These are phyloP conservation scores for Caenorhabditis macrosperma DNA, from an alignment of 2,888 invertebrate species.

Conservation along the genomic window DNA sequence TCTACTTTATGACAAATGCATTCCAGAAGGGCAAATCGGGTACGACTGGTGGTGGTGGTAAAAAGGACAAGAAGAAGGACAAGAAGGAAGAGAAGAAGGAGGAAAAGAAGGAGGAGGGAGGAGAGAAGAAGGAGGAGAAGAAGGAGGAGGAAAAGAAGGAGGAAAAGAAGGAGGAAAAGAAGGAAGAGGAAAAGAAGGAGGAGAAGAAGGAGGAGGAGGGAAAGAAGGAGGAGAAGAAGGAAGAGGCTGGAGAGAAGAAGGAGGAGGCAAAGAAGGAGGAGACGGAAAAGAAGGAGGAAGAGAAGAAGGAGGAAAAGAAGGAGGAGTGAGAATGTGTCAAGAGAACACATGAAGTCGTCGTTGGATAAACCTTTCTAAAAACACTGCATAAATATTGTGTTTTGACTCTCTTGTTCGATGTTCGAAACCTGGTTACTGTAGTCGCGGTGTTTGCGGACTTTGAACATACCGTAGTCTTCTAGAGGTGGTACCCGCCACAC, in stretches of 20 bases:
- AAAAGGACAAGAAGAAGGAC: slow-evolving; percentile 42
- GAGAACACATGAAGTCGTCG: too few species aligned
- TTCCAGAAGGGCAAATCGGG: too few species aligned
- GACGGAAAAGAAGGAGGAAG: slow-evolving; percentile 15
- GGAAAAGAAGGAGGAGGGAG: slow-evolving; percentile 17
- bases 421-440: neutral
- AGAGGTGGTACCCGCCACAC: too few species aligned
- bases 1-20: too few species aligned
- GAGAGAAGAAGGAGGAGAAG: slow-evolving; percentile 13
- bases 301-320: slow-evolving; percentile 15
- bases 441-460: too few species aligned
- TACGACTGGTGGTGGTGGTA: too few species aligned
- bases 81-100: slow-evolving; percentile 33
- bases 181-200: slow-evolving; percentile 52
- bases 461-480: too few species aligned
- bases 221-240: slow-evolving; percentile 48
- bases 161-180: slow-evolving; percentile 42
- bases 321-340: slow-evolving; percentile 17
- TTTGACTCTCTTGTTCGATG: neutral
- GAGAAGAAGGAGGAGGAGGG: slow-evolving; percentile 55
- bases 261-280: slow-evolving; percentile 31
- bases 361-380: too few species aligned
- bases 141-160: slow-evolving; percentile 41
- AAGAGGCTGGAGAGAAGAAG: slow-evolving; percentile 51
- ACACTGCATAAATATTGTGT: too few species aligned